Base-by-base conservation (phyloP, 2,797 vertebrate species). In the Smutsia gigantea region DNA sequence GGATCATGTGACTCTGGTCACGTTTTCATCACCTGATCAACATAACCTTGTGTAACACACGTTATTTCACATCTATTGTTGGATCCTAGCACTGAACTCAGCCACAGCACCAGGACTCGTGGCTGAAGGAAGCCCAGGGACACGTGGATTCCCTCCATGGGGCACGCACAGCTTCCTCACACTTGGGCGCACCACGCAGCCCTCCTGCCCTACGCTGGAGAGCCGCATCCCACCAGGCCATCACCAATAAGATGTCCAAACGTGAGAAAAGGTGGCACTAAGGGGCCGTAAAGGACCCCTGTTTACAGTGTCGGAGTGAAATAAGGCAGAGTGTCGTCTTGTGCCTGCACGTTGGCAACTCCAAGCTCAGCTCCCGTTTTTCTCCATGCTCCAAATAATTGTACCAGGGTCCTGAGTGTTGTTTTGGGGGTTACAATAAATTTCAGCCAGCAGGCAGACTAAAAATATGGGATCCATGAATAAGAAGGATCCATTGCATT, bases 211-310 rank as follows among this genome's bases (percentile, higher is more conserved):
- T 51, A 8, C 23, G 42, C 64, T 31, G 34, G 5, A 15, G 92
- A 42, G 23, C n/a, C 37, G 15, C 59, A 87, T 92, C 57, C 83
- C 86, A 92, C 53, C 46, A 69, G 18, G 4, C 55, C 64, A 69
- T 85, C 29, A 37, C 23, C 69, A 93, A 49, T 18, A 39, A 51
- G 69, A 78, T 57, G 8, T 79, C 64, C 46, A 51, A 39, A 83
- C 68, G 23, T 25, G 27, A 84, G 37, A 63, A 64, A 53, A 15
- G 11, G 10, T 23, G 23, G 34, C 61, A 71, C 15, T 59, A 82
- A 93, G n/a, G 63, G 63, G 37, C 57, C 64, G 5, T 51, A 46
- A 37, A 72, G 66, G 29, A 84, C 23, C 29, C 2, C 27, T 0
- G 18, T 90, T 92, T 31, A 61, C 4, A 84, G 3, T 53, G 1